Percentiles rank a stretch among this genome's conserved stretches.
Evolutionary conservation across 2,113 vertebrate genomes (phyloP).

Genomic region (Phocoena phocoena): DNA sequence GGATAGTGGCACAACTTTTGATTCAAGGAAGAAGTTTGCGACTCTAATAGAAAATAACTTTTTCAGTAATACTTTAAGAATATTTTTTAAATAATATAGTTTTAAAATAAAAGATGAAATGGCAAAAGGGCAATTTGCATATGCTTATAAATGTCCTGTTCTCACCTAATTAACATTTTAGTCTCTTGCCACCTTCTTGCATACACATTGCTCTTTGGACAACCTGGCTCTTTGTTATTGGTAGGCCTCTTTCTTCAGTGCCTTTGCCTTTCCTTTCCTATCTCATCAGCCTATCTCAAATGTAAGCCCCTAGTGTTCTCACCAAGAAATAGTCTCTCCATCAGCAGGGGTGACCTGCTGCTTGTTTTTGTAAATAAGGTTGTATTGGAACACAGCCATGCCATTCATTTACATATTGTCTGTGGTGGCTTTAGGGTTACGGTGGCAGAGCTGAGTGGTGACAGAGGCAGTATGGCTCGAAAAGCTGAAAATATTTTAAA

Average conservation of each 20-base stretch:
- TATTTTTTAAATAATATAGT: not conserved
- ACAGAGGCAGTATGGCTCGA: not conserved
- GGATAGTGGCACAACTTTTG: constrained; percentile 88
- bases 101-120: constrained; percentile 29
- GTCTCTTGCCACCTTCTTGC: not conserved
- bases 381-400: not conserved
- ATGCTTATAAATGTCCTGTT: not conserved
- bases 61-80: constrained; percentile 2
- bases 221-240: not conserved
- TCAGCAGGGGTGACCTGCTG: not conserved
- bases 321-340: not conserved
- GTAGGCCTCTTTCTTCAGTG: not conserved
- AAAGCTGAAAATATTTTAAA: not conserved
- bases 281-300: not conserved
- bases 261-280: not conserved
- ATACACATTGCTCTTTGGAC: not conserved
- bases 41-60: constrained; percentile 4
- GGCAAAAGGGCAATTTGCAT: not conserved
- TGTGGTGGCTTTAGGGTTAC: not conserved
- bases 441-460: not conserved
- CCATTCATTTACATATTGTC: not conserved
- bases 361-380: not conserved
- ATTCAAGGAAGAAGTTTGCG: constrained; percentile 83
- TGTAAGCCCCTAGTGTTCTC: not conserved
- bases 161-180: not conserved